phyloP scores from a whole-genome alignment of 2,113 vertebrate genomes.

The Megatriorchis doriae region DNA sequence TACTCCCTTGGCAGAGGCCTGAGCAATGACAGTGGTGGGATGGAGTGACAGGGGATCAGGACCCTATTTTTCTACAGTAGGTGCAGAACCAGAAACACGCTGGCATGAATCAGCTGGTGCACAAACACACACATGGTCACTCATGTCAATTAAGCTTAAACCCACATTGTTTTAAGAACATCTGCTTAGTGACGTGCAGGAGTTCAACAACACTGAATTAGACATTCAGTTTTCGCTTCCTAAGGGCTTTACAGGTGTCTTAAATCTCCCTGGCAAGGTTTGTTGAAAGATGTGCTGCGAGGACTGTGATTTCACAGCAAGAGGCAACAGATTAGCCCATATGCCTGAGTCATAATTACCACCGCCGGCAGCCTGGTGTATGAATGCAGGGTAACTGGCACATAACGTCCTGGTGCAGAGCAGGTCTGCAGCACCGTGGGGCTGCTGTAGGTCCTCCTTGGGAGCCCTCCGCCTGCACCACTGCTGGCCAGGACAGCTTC shows the following conservation, averaged over 20 bases:
- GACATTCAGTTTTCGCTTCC: neutral
- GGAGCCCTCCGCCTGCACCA: neutral
- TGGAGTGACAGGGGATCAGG: neutral
- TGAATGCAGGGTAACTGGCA: neutral
- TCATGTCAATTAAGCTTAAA: neutral
- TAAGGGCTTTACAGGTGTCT: neutral
- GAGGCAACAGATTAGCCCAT: neutral
- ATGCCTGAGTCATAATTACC: neutral
- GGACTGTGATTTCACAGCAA: neutral
- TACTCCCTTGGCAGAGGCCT: neutral
- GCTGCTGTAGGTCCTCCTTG: fast-evolving
- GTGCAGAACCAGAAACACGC: neutral
- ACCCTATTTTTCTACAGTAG: neutral
- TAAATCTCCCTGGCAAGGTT: neutral
- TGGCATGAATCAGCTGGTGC: neutral
- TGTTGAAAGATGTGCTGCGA: neutral
- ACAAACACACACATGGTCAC: neutral
- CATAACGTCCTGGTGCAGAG: fast-evolving
- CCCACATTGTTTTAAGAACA: neutral
- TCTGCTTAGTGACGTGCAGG: neutral
- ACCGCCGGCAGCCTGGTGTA: fast-evolving
- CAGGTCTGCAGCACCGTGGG: fast-evolving
- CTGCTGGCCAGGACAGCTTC: neutral
- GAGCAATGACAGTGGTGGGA: neutral
- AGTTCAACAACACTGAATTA: neutral